Evolutionary conservation across 2,888 invertebrate species (phyloP), one percentile per base, ranked within the genome.

Genomic region (Eutolmus rufibarbis): DNA sequence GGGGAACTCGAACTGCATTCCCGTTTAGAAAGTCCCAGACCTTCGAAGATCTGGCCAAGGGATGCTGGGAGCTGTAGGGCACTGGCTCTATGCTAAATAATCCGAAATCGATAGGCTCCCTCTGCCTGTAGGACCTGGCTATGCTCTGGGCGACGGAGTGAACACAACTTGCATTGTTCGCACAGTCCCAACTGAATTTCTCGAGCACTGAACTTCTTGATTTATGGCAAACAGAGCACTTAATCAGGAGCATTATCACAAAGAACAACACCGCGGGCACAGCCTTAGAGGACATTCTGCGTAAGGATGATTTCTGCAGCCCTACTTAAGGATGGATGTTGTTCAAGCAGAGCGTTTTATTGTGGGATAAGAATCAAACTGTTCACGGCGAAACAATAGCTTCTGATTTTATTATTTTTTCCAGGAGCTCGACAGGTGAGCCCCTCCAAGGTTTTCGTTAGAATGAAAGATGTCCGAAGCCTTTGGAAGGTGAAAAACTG

Each of bases 131-230:
- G 89, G 93, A 94, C 89, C 92, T 93, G 87, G 94, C 91, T 82
- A 95, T 92, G 89, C 94, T 93, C 88, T 91, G 93, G 28, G 94
- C 93, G 90, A 95, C 91, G 51, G 92, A 90, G 87, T 94, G 93
- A 56, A 95, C 93, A 90, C 95, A 95, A 88, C 94, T 94, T 46
- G 94, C 94, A 91, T 95, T 95, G 90, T 95, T 95, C 91, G 94
- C 94, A 92, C 95, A 95, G 90, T 90, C 90, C 92, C 92, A 93
- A 77, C 91, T 91, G n/a, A 92, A 89, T 88, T 91, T 91, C 85
- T 92, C 91, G 87, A 91, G 81, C 34, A 92, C 66, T 79, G 78
- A 40, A 40, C 56, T 82, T 12, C 40, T 74, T 74, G 34, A 46
- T 19, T 74, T 23, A n/a, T 74, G n/a, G 43, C 76, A 86, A 19